phyloP scores from a whole-genome alignment of 2,797 vertebrate genomes.

The Brachymystax lenok region DNA sequence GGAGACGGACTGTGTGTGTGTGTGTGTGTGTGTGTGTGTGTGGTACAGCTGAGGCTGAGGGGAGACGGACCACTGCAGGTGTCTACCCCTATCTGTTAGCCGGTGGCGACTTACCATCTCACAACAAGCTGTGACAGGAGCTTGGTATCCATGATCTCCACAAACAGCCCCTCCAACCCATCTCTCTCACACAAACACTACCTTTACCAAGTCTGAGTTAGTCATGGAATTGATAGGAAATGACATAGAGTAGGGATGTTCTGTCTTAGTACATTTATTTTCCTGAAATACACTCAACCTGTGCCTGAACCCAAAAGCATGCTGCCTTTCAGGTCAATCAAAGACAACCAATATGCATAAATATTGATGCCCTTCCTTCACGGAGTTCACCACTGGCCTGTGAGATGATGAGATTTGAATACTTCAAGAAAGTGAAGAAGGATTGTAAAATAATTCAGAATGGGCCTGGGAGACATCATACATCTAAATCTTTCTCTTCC shows the following conservation, averaged over 20 bases:
- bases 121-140: conserved; percentile 54
- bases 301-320: too few species aligned
- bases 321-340: too few species aligned
- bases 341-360: too few species aligned
- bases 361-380: too few species aligned
- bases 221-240: too few species aligned
- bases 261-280: neutral
- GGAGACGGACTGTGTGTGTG: neutral
- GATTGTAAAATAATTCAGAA: too few species aligned
- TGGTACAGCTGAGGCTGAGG: conserved; percentile 10
- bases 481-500: too few species aligned
- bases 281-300: neutral
- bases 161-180: conserved; percentile 1
- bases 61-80: conserved; percentile 39
- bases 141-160: conserved; percentile 38
- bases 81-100: conserved; percentile 67
- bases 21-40: neutral
- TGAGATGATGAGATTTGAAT: too few species aligned
- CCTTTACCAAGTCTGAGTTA: neutral
- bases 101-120: conserved; percentile 46
- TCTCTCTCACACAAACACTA: conserved; percentile 1
- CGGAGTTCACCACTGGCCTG: too few species aligned
- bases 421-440: too few species aligned
- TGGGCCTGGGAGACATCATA: too few species aligned
- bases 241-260: neutral